These are phyloP conservation scores for Pollenia angustigena DNA, from an alignment of 2,888 invertebrate species.

Conservation along the genomic window DNA sequence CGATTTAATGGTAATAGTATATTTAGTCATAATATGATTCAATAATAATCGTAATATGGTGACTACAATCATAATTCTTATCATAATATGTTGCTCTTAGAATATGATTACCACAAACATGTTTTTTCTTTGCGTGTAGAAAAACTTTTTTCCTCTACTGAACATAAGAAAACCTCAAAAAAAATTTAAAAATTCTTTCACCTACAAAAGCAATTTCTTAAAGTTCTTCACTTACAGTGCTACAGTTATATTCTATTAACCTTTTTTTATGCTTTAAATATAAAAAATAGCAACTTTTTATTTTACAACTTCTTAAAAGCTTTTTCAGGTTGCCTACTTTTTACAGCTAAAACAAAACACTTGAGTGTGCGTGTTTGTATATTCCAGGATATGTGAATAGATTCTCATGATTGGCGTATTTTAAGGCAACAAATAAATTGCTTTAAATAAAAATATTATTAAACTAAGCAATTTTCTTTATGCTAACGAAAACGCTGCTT, in stretches of 20 bases:
- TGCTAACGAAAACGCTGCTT: not conserved
- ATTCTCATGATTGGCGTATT: constrained; percentile 46
- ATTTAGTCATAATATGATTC: too few relatives aligned
- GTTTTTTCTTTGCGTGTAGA: too few relatives aligned
- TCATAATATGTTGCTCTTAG: too few relatives aligned
- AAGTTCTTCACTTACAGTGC: constrained; percentile 6
- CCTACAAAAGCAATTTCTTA: not conserved
- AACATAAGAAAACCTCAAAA: not conserved
- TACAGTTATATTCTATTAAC: not conserved
- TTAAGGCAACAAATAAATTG: constrained; percentile 35
- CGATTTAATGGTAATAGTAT: too few relatives aligned
- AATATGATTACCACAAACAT: too few relatives aligned
- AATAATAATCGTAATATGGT: too few relatives aligned
- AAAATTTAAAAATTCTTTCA: not conserved
- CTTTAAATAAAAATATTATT: not conserved
- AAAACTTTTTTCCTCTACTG: not conserved
- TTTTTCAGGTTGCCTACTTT: constrained; percentile 48
- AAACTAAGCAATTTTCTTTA: not conserved
- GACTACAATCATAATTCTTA: too few relatives aligned
- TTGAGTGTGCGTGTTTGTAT: not conserved
- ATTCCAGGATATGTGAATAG: not conserved
- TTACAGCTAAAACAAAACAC: constrained; percentile 14
- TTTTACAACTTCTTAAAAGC: constrained; percentile 49
- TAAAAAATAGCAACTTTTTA: too few relatives aligned
- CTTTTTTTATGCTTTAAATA: not conserved